phyloP scores from a whole-genome alignment of 2,797 vertebrate genomes.

The Urocyon cinereoargenteus region DNA sequence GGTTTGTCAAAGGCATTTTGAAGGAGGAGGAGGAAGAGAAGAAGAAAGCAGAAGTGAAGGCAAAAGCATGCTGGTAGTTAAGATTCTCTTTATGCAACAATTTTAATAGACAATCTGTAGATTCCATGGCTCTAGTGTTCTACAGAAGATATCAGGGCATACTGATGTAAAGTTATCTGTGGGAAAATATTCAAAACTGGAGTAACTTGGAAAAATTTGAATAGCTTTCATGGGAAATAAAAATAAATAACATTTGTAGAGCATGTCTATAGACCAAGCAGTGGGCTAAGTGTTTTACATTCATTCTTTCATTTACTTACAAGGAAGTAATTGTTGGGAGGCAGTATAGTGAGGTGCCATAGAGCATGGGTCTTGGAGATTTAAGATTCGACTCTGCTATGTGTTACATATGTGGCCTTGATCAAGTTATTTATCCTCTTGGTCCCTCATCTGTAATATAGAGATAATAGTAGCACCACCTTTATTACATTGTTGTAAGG shows the following conservation, averaged over 20 bases:
- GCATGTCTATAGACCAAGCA: background rate
- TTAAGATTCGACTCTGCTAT: background rate
- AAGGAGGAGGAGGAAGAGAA: background rate
- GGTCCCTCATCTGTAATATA: background rate
- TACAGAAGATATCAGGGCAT: background rate
- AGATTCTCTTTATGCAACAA: background rate
- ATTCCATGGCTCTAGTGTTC: background rate
- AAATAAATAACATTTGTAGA: slow-evolving; percentile 28
- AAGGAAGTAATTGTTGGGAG: background rate
- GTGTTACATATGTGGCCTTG: background rate
- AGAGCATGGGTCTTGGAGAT: background rate
- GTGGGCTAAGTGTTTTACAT: background rate
- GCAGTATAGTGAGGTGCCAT: background rate
- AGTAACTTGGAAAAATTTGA: slow-evolving; percentile 41
- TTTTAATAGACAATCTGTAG: background rate
- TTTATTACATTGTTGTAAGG: background rate
- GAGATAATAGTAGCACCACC: background rate
- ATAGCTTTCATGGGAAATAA: slow-evolving; percentile 21
- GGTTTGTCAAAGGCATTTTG: background rate
- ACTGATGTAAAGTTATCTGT: background rate
- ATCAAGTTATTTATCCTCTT: background rate
- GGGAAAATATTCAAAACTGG: background rate
- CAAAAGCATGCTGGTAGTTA: background rate
- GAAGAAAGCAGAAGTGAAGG: background rate
- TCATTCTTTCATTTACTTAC: background rate